phyloP scores from a whole-genome alignment of 2,113 vertebrate genomes.

The Thermophis baileyi region DNA sequence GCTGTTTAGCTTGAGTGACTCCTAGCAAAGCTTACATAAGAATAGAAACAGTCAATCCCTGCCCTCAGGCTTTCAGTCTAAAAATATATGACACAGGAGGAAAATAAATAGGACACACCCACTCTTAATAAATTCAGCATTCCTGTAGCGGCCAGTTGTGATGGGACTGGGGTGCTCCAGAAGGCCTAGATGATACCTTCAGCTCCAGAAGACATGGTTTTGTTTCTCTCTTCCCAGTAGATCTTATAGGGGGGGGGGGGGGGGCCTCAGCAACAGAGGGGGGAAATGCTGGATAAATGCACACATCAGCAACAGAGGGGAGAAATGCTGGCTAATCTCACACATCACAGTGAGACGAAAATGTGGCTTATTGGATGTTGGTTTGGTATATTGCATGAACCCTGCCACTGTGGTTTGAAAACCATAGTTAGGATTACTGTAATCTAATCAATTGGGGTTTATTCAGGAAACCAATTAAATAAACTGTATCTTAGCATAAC shows the following conservation, averaged over 20 bases:
- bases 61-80: neutral
- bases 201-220: neutral
- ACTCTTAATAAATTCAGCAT: neutral
- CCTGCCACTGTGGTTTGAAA: neutral
- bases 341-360: neutral
- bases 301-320: neutral
- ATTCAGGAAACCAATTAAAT: neutral
- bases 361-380: neutral
- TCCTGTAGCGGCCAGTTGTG: neutral
- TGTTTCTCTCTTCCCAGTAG: neutral
- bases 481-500: neutral
- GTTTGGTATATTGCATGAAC: neutral
- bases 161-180: neutral
- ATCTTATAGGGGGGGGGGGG: neutral
- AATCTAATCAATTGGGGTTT: neutral
- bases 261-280: neutral
- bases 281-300: neutral
- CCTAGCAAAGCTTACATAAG: neutral
- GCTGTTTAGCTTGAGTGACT: neutral
- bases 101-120: neutral
- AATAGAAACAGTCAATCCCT: neutral
- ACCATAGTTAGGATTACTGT: neutral
- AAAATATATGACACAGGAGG: neutral
- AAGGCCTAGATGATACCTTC: neutral
- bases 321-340: neutral